Evolutionary conservation across 2,797 vertebrate species (phyloP), one percentile per base, ranked within the genome.

Genomic region (Microtus californicus): DNA sequence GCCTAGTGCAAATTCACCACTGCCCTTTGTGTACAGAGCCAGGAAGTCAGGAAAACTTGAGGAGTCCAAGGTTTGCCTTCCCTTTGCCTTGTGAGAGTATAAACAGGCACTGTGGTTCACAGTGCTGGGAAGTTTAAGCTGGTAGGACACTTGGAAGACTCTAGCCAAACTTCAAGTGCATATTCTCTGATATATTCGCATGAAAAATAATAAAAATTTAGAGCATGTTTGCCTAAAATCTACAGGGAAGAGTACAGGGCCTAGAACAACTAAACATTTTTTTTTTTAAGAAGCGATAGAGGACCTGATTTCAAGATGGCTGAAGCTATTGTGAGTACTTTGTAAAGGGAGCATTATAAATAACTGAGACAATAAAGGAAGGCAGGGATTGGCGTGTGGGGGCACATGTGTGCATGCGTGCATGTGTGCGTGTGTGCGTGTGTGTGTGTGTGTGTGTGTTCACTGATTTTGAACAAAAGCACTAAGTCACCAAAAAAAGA

Each of bases 271-370:
- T 61, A 76, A 85, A 94, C 19, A 59, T 77, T 79, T 90, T 81
- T 54, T 79, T 81, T 65, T 61, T 67, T 91, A 82, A 19, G 90
- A 91, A 87, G 79, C 71, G 43, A 54, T 51, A 37, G 19, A 87
- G 17, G 83, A 69, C 19, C 19, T 25, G 63, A 69, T 69, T 69
- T 69, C 31, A 48, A 85, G 61, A n/a, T 51, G 67, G 31, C 21
- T 69, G n/a, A 67, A 67, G 48, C 45, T 51, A 69, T 51, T 51
- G 51, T 69, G 23, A 67, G 21, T 67, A n/a, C 67, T 15, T 37
- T 71, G n/a, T 23, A 29, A n/a, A n/a, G 71, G 51, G 31, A 48
- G 8, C 11, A 67, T 51, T 23, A 71, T 54, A 71, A 69, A 61
- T 77, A 82, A 77, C 23, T n/a, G 51, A 37, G 43, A 87, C 19